Evolutionary conservation across 2,113 vertebrate species (phyloP), one percentile per base, ranked within the genome.

Genomic region (Thalassarche chlororhynchos): DNA sequence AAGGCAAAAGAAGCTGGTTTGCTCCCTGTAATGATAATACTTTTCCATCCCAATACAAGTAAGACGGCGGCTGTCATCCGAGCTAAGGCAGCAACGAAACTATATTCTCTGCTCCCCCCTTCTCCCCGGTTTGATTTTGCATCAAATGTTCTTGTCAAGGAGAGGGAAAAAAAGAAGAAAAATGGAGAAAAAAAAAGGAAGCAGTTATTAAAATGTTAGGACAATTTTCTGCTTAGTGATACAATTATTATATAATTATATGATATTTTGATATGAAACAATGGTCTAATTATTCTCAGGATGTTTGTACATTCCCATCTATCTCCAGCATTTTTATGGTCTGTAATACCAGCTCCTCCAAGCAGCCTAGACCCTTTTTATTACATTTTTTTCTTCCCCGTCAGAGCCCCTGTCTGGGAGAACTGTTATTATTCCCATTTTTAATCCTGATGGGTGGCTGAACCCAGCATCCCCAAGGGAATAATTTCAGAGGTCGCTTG

Each of bases 41-140:
- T 76, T 81, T 70, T 17, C 42, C 42, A 51, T 6, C 47, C 47
- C 55, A 16, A 9, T 18, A 34, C 8, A 14, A 68, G 65, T 10
- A 34, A 55, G 52, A 19, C 8, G 0, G 57, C 1, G 0, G 14
- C 17, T 55, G 31, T 49, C 40, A 49, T 9, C n/a, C 0, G 3
- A 57, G 51, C 46, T 60, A 11, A 80, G 31, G 44, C 2, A 0
- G 70, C 54, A 42, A 40, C 4, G 0, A 81, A 44, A 17, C 17
- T 12, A 1, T 38, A 26, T n/a, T 38, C n/a, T 51, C 68, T 19
- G 42, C 49, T 57, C 38, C 40, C 24, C 7, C 3, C 5, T 9
- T 32, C 12, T 34, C 17, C 16, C 14, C 0, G 2, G 8, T 32
- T 62, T 38, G 38, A 18, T 58, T 90, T 78, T 61, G 25, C 16